Base-by-base conservation (phyloP, 2,888 invertebrate genomes). In the Netelia inedita region DNA sequence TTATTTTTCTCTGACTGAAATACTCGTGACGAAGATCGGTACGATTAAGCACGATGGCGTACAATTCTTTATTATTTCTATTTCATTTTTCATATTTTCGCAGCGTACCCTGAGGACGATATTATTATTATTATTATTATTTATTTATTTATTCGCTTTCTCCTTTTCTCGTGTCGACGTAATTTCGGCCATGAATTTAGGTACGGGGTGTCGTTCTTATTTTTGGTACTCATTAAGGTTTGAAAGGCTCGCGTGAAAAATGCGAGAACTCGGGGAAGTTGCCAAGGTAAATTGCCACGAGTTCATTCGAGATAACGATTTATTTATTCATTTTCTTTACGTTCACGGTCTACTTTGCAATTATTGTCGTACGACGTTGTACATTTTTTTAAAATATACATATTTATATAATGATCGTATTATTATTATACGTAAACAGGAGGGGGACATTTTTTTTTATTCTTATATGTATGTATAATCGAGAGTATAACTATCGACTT, bases 261-360 rank as follows among this genome's bases (percentile, higher is more conserved):
- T 46, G 46, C 10, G 10, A 46, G 46, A 14, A 3, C 46, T 2
- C 14, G 14, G 46, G 46, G 11, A 43, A 75, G 66, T 41, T 35
- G 61, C 50, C 10, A 16, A 65, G 21, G 28, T 63, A 35, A 65
- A 55, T 21, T 16, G 23, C 43, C 10, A 16, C 19, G n/a, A 35
- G 35, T 21, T 11, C 57, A 57, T 11, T 76, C 11, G 11, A 71
- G 61, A 65, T 43, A 63, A 55, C 43, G 19, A 71, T 79, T 71
- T 23, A 53, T 63, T 11, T 69, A n/a, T 3, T 21, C 9, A 43
- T 43, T 21, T 23, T 61, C 72, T 46, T 76, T 78, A 59, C 55
- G 41, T 53, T 72, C 41, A 72, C 76, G 82, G 71, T 78, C 72
- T 76, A 76, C 57, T 76, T 82, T 19, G 82, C 72, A 76, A 82